A percentile compares a stretch with the other conserved stretches of the same genome.
These are phyloP conservation scores for Troilus luridus DNA, from an alignment of 2,888 invertebrate genomes.

Conservation along the genomic window DNA sequence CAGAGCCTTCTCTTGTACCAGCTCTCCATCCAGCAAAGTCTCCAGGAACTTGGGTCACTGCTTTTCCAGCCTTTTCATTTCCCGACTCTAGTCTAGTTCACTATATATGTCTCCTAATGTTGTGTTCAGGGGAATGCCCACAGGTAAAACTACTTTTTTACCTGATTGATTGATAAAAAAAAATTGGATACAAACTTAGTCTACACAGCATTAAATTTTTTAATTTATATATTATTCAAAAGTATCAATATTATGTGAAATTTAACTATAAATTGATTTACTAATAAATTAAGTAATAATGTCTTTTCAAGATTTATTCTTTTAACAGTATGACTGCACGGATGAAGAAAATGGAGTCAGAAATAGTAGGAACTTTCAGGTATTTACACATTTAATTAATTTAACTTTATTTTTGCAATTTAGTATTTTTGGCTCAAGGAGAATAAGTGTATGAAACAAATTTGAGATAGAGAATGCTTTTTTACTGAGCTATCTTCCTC, in stretches of 20 bases:
- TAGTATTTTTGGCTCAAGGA: too few species aligned
- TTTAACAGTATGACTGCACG: constrained; percentile 61
- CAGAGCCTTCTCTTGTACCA: constrained; percentile 78
- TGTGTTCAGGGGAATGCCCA: constrained; percentile 82
- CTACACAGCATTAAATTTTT: too few species aligned
- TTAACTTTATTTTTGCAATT: not conserved
- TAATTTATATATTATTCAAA: too few species aligned
- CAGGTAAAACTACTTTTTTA: constrained; percentile 53
- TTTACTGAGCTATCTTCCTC: not conserved
- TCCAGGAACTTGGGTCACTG: constrained; percentile 69
- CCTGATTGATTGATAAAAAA: not conserved
- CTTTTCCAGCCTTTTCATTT: constrained; percentile 87
- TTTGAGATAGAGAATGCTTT: not conserved
- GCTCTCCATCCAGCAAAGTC: constrained; percentile 68
- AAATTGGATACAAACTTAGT: not conserved
- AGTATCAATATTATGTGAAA: too few species aligned
- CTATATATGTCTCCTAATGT: constrained; percentile 81
- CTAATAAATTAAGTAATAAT: not conserved
- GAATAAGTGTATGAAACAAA: not conserved
- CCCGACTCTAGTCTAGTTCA: constrained; percentile 84
- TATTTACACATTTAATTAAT: constrained; percentile 37
- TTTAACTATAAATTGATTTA: not conserved
- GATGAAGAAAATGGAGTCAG: constrained; percentile 59
- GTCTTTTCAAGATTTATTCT: not conserved
- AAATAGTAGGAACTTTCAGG: constrained; percentile 62